Evolutionary conservation across 2,888 invertebrate species (phyloP).

Genomic region (Aleiodes alternator): DNA sequence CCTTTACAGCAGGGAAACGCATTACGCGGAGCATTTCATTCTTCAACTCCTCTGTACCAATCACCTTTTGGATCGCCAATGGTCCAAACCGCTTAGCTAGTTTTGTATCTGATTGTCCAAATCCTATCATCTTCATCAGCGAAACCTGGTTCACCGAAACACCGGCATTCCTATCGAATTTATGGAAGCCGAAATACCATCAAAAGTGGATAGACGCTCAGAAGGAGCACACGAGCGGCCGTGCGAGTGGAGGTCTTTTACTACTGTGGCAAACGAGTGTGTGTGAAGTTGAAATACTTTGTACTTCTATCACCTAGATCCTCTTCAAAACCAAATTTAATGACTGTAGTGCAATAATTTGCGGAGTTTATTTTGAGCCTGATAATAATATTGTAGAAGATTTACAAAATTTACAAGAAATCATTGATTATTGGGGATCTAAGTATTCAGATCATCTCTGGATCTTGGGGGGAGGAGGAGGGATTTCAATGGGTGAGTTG

Average conservation of each 20-base stretch:
- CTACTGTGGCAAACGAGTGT: not conserved
- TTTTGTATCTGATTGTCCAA: not conserved
- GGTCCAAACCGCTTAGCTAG: not conserved
- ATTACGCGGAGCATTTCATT: not conserved
- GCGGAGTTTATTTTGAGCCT: not conserved
- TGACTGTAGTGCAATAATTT: not conserved
- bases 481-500: not conserved
- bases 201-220: not conserved
- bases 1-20: not conserved
- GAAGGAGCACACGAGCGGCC: not conserved
- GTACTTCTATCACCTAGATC: not conserved
- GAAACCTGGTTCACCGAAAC: not conserved
- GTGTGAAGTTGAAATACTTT: not conserved
- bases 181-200: not conserved
- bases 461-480: not conserved
- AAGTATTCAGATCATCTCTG: not conserved
- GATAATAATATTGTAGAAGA: not conserved
- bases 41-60: constrained; percentile 28
- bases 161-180: not conserved
- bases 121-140: not conserved
- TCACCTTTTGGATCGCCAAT: not conserved
- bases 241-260: constrained; percentile 7
- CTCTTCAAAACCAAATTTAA: too few relatives aligned
- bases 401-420: not conserved
- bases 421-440: not conserved